Evolutionary conservation across 2,888 invertebrate genomes (phyloP).

Genomic region (Diloba caeruleocephala): DNA sequence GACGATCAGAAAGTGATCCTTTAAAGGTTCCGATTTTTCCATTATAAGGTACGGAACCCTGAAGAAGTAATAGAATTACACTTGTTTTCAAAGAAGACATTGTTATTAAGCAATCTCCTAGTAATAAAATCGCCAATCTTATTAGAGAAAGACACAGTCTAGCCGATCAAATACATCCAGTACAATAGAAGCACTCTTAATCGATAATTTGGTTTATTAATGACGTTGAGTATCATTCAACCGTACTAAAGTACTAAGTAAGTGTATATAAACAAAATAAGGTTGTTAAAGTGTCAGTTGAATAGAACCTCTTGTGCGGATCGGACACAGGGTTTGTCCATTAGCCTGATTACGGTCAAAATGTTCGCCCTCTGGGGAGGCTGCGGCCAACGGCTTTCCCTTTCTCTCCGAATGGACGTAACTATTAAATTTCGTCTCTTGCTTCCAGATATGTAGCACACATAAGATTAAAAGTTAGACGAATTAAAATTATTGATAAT

Average conservation of each 20-base stretch:
- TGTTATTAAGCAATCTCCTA: background rate
- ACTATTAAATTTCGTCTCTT: constrained; percentile 55
- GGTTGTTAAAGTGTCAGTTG: constrained; percentile 76
- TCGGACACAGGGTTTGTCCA: constrained; percentile 83
- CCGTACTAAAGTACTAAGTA: constrained; percentile 68
- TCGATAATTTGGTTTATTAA: constrained; percentile 49
- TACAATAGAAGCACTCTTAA: constrained; percentile 17
- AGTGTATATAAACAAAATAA: constrained; percentile 76
- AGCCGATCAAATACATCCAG: constrained; percentile 16
- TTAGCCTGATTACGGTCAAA: constrained; percentile 87
- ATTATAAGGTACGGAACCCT: too few relatives aligned
- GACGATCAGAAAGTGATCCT: too few relatives aligned
- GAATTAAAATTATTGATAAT: too few relatives aligned
- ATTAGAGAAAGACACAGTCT: constrained; percentile 4
- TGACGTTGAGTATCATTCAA: constrained; percentile 52
- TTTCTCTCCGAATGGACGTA: constrained; percentile 62
- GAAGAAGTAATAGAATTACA: background rate
- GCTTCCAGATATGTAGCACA: constrained; percentile 31
- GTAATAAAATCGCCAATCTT: constrained; percentile 3
- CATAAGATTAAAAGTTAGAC: constrained; percentile 30
- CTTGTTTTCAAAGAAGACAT: background rate
- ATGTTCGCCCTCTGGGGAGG: constrained; percentile 74
- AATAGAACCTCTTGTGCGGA: constrained; percentile 75
- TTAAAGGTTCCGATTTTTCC: too few relatives aligned
- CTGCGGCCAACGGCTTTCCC: constrained; percentile 70